Conservation (phyloP, 2,113 vertebrate genomes). For the Callithrix jacchus region DNA sequence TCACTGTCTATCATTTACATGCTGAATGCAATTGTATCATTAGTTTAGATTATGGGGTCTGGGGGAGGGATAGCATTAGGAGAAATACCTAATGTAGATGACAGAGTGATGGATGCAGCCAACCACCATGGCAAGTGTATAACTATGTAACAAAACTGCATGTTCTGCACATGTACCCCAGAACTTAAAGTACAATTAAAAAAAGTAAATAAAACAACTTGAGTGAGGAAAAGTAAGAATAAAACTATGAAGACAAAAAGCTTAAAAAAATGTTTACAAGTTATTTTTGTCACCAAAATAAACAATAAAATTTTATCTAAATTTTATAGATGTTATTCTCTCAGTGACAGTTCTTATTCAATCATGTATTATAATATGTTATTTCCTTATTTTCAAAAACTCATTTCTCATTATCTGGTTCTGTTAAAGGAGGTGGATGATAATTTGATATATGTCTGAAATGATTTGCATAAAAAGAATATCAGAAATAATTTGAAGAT, state of each 20-base stretch:
- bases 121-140: no score
- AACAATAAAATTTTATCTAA: conserved; percentile 37
- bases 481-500: not conserved
- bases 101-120: no score
- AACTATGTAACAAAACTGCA: no score
- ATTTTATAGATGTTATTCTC: conserved; percentile 36
- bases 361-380: not conserved
- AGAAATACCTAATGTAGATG: no score
- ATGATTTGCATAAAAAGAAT: not conserved
- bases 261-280: not conserved
- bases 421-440: not conserved
- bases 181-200: no score
- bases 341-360: not conserved
- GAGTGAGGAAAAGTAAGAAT: conserved; percentile 12
- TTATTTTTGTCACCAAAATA: conserved; percentile 47
- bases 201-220: not conserved
- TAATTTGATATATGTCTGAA: not conserved
- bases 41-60: not conserved
- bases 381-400: not conserved
- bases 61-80: no score
- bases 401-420: not conserved
- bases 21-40: not conserved
- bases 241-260: conserved; percentile 48
- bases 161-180: no score
- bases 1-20: not conserved